Conservation (phyloP, 2,888 invertebrate species). For the Cosmia trapezina region DNA sequence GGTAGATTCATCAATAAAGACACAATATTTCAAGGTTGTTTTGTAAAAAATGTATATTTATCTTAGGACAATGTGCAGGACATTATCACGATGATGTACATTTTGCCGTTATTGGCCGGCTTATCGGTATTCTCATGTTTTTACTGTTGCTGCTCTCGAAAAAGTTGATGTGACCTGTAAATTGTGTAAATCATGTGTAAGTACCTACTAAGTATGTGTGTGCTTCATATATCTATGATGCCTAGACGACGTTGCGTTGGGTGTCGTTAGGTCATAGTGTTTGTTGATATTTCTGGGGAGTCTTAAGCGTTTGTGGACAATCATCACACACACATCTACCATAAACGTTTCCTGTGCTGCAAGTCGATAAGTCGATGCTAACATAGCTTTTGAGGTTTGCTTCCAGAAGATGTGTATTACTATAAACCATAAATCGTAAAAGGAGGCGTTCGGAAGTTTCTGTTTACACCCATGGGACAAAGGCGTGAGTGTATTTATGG, state of each 20-base stretch:
- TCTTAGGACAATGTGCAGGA: slow-evolving; percentile 34
- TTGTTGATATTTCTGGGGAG: neutral
- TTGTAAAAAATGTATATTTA: slow-evolving; percentile 13
- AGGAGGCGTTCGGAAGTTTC: neutral
- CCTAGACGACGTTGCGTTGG: neutral
- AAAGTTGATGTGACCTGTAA: slow-evolving; percentile 36
- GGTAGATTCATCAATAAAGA: slow-evolving; percentile 21
- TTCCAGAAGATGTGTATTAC: neutral
- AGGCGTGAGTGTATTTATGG: neutral
- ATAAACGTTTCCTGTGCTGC: neutral
- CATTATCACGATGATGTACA: slow-evolving; percentile 70
- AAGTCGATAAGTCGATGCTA: neutral
- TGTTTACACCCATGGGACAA: neutral
- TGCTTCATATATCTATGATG: neutral
- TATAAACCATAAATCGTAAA: neutral
- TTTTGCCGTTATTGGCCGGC: slow-evolving; percentile 76
- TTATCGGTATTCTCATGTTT: slow-evolving; percentile 65
- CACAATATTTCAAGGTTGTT: neutral
- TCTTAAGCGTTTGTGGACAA: neutral
- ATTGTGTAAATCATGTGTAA: slow-evolving; percentile 21
- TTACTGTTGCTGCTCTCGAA: slow-evolving; percentile 64
- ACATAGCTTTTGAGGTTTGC: neutral
- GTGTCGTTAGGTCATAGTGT: neutral
- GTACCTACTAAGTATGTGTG: slow-evolving; percentile 3
- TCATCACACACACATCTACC: neutral